Conservation (phyloP, 2,797 vertebrate species). For the Discoglossus pictus region DNA sequence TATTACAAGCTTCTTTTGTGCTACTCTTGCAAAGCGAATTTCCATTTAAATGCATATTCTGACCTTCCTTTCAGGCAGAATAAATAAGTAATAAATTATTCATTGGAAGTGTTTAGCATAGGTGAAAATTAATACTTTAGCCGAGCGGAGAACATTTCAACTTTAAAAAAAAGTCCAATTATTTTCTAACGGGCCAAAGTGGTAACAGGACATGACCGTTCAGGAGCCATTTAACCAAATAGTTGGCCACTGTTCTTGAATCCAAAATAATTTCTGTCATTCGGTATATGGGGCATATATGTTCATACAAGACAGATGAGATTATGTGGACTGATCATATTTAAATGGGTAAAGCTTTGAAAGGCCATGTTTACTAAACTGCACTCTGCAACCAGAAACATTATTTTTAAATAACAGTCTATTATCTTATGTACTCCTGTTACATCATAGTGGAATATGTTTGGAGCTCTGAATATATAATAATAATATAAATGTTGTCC, state of each 20-base stretch:
- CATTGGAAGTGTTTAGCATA: conserved; percentile 56
- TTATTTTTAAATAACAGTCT: conserved; percentile 16
- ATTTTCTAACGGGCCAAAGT: conserved; percentile 31
- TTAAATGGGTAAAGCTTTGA: conserved; percentile 18
- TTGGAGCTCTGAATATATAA: neutral
- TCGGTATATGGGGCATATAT: neutral
- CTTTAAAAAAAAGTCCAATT: conserved; percentile 32
- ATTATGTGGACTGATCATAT: conserved; percentile 19
- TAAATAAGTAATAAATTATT: conserved; percentile 65
- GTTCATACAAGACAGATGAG: conserved; percentile 13
- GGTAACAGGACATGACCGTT: conserved; percentile 26
- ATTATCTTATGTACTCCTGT: conserved; percentile 11
- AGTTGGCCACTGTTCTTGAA: conserved; percentile 6
- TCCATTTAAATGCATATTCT: conserved; percentile 59
- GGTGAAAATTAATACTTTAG: conserved; percentile 59
- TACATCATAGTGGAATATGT: conserved; percentile 2
- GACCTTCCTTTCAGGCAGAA: conserved; percentile 60
- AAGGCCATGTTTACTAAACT: conserved; percentile 3
- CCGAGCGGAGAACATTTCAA: conserved; percentile 41
- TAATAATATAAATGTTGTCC: conserved; percentile 9
- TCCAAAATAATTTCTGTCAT: neutral
- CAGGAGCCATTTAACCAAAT: conserved; percentile 20
- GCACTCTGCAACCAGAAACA: conserved; percentile 15
- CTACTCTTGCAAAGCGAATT: conserved; percentile 50
- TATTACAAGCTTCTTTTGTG: conserved; percentile 50